These are phyloP conservation scores for Megaustenia siamemsis DNA, from an alignment of 2,888 invertebrate genomes.

Conservation along the genomic window DNA sequence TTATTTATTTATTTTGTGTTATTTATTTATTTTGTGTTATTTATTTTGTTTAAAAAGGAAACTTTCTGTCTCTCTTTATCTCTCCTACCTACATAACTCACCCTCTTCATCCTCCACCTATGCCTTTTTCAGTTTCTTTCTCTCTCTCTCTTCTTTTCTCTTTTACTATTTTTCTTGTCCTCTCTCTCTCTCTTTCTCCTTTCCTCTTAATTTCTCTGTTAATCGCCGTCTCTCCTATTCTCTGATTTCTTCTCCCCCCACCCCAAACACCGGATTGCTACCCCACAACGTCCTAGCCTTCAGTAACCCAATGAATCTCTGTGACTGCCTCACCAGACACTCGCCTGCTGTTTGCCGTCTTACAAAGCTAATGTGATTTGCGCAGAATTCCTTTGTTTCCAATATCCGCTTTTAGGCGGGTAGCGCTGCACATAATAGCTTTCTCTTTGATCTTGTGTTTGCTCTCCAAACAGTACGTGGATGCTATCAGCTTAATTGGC, in stretches of 20 bases:
- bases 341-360: no score
- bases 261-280: no score
- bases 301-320: no score
- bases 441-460: slow-evolving; percentile 10
- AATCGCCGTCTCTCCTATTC: not conserved
- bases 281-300: no score
- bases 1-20: no score
- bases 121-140: not conserved
- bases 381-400: not conserved
- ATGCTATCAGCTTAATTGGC: not conserved
- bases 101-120: no score
- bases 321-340: no score
- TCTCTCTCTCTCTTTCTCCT: not conserved
- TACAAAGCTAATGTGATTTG: not conserved
- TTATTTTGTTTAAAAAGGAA: no score
- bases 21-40: no score
- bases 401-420: not conserved
- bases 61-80: not conserved
- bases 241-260: not conserved
- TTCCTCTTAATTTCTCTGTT: not conserved
- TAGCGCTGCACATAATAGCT: not conserved
- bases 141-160: not conserved
- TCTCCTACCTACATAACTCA: not conserved
- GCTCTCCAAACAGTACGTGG: not conserved
- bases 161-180: not conserved